These are phyloP conservation scores for Pollimyrus isidori DNA, from an alignment of 2,113 vertebrate species.

Conservation along the genomic window DNA sequence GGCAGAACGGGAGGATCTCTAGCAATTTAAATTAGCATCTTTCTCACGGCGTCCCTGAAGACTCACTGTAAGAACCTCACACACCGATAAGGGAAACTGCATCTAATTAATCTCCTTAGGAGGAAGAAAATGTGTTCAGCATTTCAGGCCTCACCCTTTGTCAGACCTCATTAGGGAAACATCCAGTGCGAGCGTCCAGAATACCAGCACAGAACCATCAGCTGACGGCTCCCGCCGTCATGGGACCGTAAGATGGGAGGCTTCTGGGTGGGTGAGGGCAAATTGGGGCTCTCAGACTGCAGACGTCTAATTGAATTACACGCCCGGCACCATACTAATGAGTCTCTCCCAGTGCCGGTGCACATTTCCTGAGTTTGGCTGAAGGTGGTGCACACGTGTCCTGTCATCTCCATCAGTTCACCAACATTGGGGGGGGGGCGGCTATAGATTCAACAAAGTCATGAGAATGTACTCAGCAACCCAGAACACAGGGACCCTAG, in stretches of 20 bases:
- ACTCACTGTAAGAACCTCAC: slow-evolving; percentile 48
- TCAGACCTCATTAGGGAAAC: slow-evolving; percentile 34
- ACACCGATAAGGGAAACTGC: slow-evolving; percentile 47
- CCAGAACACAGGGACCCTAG: neutral
- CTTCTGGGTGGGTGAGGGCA: neutral
- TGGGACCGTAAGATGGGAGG: neutral
- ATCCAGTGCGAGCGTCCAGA: slow-evolving; percentile 20
- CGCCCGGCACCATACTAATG: neutral
- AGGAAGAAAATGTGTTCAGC: neutral
- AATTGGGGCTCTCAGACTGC: neutral
- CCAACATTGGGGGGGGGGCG: neutral
- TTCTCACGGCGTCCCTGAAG: slow-evolving; percentile 37
- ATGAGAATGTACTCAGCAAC: neutral
- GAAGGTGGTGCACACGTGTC: neutral
- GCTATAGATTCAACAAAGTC: neutral
- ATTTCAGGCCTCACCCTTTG: slow-evolving; percentile 21
- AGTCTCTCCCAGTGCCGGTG: neutral
- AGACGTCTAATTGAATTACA: neutral
- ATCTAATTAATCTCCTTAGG: slow-evolving; percentile 55
- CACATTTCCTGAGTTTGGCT: neutral
- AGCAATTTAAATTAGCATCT: slow-evolving; percentile 45
- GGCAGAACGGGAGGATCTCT: slow-evolving; percentile 26
- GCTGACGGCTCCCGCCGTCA: neutral
- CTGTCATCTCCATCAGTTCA: neutral
- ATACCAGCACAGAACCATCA: neutral